Evolutionary conservation across 2,888 invertebrate genomes (phyloP).

Genomic region (Craniophora ligustri): DNA sequence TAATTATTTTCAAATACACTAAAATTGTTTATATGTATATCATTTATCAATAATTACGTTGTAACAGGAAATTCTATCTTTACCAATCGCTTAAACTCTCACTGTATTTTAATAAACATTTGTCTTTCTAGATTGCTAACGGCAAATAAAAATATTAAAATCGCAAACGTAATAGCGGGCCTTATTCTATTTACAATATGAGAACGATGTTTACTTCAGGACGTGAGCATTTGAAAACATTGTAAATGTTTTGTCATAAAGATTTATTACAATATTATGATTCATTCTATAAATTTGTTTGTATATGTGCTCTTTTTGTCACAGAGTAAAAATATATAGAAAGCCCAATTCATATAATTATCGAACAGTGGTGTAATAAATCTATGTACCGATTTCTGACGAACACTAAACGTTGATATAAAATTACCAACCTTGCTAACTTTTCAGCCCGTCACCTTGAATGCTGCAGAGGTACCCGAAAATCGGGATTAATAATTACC

Average conservation of each 20-base stretch:
- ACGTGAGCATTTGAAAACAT: conserved; percentile 43
- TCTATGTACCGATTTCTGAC: too few species aligned
- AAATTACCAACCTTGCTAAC: too few species aligned
- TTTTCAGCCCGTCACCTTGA: too few species aligned
- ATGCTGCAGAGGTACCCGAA: too few species aligned
- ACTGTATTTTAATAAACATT: conserved; percentile 1
- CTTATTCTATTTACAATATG: conserved; percentile 43
- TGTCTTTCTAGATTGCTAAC: not conserved
- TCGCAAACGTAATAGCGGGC: conserved; percentile 16
- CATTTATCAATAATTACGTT: too few species aligned
- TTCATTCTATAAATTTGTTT: conserved; percentile 27
- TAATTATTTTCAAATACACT: too few species aligned
- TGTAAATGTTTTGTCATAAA: conserved; percentile 24
- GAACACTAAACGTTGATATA: too few species aligned
- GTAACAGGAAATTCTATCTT: too few species aligned
- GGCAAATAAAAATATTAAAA: conserved; percentile 16
- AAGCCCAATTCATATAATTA: not conserved
- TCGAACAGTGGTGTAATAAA: too few species aligned
- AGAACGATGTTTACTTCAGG: conserved; percentile 39
- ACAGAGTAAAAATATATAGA: not conserved
- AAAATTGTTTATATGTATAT: too few species aligned
- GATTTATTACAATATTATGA: conserved; percentile 33
- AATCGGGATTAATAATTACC: too few species aligned
- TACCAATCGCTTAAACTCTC: conserved; percentile 4
- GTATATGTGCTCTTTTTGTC: conserved; percentile 17